A percentile compares a stretch with the other conserved stretches of the same genome.
These are phyloP conservation scores for Drosophila paramelanica DNA, from an alignment of 2,888 invertebrate species.

Conservation along the genomic window DNA sequence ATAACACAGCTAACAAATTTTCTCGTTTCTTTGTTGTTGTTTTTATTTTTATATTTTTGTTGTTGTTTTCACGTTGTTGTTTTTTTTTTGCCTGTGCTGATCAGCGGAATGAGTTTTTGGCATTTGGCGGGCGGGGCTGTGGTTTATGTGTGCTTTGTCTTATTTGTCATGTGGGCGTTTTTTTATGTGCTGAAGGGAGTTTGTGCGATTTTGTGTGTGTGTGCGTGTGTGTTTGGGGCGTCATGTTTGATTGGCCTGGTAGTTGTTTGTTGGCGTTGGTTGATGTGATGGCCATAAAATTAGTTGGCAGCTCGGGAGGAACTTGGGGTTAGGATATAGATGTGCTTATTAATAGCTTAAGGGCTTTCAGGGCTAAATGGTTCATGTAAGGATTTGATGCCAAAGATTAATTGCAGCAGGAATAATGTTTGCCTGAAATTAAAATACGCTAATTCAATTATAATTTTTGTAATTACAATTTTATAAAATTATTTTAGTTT, in stretches of 20 bases:
- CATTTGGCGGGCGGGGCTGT: slow-evolving; percentile 48
- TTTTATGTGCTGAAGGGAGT: slow-evolving; percentile 49
- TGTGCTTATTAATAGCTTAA: slow-evolving; percentile 73
- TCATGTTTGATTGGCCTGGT: slow-evolving; percentile 74
- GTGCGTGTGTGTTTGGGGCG: slow-evolving; percentile 24
- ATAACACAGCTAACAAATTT: slow-evolving; percentile 79
- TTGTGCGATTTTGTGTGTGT: slow-evolving; percentile 21
- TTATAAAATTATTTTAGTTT: too few relatives aligned
- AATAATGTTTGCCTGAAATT: slow-evolving; percentile 8
- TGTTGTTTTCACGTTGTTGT: slow-evolving; percentile 9
- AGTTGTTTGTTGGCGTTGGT: slow-evolving; percentile 63
- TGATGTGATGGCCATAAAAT: slow-evolving; percentile 75
- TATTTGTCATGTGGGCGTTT: slow-evolving; percentile 71
- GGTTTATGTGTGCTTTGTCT: slow-evolving; percentile 75
- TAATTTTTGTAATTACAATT: neutral
- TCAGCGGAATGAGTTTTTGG: slow-evolving; percentile 55
- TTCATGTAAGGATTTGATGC: slow-evolving; percentile 28
- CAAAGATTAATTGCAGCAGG: slow-evolving; percentile 31
- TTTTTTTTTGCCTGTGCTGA: slow-evolving; percentile 48
- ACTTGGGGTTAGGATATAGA: slow-evolving; percentile 17
- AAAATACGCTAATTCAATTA: slow-evolving; percentile 10
- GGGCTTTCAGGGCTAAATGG: slow-evolving; percentile 46
- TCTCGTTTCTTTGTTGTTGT: slow-evolving; percentile 17
- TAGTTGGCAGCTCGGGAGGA: slow-evolving; percentile 57
- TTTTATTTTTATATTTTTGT: slow-evolving; percentile 16